Base-by-base conservation (phyloP, 92 coral and sea anemone genomes). In the Blastomussa wellsi region DNA sequence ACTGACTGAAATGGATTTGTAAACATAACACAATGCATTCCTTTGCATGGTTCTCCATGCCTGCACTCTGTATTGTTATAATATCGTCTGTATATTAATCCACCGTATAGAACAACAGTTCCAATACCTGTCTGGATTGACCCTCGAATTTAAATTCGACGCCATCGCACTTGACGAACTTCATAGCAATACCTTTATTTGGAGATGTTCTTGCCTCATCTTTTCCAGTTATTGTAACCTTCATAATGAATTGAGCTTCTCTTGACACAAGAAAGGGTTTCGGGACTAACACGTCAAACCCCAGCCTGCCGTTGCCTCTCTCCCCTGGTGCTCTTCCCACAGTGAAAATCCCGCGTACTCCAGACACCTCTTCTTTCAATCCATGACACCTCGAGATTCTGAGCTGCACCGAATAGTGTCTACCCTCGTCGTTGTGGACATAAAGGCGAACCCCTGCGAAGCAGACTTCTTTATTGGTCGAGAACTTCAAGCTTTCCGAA, bases 131-230 rank as follows among this genome's bases (percentile, higher is more conserved):
- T 62, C 82, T 85, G 33, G 90, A 67, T 57, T 86, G 83, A 17
- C 92, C 89, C 83, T 89, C 92, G 76, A 89, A 89, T 73, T 24
- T 80, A 69, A 89, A 86, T 22, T 89, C 86, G 44, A 89, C 69
- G 32, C 92, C 92, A 28, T 78, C 84, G 20, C 79, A 66, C 72
- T 80, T 85, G 16, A 79, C 89, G 39, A 52, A 38, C 51, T 49
- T 78, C 57, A 81, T 81, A 0, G 85, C 70, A n/a, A 81, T 55
- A 0, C 69, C 68, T 70, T 75, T 81, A 81, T 83, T 83, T 41
- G 80, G 74, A 59, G 62, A 76, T 11, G n/a, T 60, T 32, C 74
- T 74, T 47, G 87, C 74, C 44, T 44, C 81, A 26, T 74, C 59
- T 17, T 42, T 75, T 28, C 81, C 87, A 13, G 66, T 52, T 26